Evolutionary conservation across 2,113 vertebrate species (phyloP).

Genomic region (Poeciliopsis turrubarensis): DNA sequence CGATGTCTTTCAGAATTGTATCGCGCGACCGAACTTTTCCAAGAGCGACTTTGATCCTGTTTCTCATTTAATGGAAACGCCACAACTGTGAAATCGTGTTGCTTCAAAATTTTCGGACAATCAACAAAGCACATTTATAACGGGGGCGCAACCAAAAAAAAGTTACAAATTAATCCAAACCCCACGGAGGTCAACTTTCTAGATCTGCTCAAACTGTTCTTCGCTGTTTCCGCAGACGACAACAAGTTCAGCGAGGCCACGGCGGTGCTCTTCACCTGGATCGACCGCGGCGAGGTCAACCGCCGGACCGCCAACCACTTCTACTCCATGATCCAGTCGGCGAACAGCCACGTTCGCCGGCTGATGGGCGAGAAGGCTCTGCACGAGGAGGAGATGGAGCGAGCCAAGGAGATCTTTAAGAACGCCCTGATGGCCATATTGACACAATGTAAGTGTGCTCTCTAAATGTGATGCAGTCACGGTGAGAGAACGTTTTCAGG

Average conservation of each 20-base stretch:
- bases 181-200: no score
- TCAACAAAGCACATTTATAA: no score
- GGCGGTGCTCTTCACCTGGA: slow-evolving; percentile 90
- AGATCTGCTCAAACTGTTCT: no score
- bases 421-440: slow-evolving; percentile 89
- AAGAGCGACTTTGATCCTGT: no score
- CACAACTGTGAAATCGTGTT: no score
- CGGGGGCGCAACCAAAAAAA: no score
- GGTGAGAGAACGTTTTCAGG: background rate
- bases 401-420: slow-evolving; percentile 91
- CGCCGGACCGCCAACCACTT: slow-evolving; percentile 92
- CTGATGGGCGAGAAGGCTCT: slow-evolving; percentile 89
- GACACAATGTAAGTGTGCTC: slow-evolving; percentile 73
- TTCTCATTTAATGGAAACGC: no score
- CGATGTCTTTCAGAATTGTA: no score
- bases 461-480: background rate
- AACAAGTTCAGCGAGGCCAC: slow-evolving; percentile 90
- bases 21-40: no score
- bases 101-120: no score
- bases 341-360: slow-evolving; percentile 91
- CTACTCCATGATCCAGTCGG: slow-evolving; percentile 96
- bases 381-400: slow-evolving; percentile 93
- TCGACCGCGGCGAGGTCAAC: slow-evolving; percentile 94
- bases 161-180: background rate
- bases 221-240: slow-evolving; percentile 82